These are phyloP conservation scores for Lasioglossum leucozonium DNA, from an alignment of 2,888 invertebrate genomes.

Conservation along the genomic window DNA sequence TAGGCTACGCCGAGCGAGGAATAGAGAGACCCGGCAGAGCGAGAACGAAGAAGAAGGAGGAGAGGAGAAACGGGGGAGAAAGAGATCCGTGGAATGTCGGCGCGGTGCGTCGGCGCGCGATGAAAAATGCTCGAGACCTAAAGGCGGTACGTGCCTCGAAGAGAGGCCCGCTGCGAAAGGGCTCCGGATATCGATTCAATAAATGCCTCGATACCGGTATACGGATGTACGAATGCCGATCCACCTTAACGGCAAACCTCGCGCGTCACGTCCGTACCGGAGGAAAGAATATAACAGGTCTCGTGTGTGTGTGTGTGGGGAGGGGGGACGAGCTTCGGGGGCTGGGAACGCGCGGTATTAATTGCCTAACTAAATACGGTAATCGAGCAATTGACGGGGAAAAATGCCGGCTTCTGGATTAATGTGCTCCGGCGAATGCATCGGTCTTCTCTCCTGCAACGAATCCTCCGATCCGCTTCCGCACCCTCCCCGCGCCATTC, in stretches of 20 bases:
- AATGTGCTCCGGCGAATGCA: slow-evolving; percentile 14
- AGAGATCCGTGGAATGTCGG: slow-evolving; percentile 66
- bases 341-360: slow-evolving; percentile 67
- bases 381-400: slow-evolving; percentile 46
- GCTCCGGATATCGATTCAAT: slow-evolving; percentile 78
- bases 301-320: too few relatives aligned
- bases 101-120: slow-evolving; percentile 71
- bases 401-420: slow-evolving; percentile 49
- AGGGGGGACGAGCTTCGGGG: slow-evolving; percentile 19
- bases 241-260: slow-evolving; percentile 21
- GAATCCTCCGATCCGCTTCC: not conserved
- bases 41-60: not conserved
- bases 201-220: slow-evolving; percentile 68
- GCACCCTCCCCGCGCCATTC: not conserved
- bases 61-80: slow-evolving; percentile 33
- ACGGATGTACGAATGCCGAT: slow-evolving; percentile 48
- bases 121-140: slow-evolving; percentile 76
- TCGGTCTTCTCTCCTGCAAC: not conserved
- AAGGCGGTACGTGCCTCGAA: slow-evolving; percentile 74
- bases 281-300: slow-evolving; percentile 30
- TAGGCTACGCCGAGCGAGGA: not conserved
- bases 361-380: slow-evolving; percentile 73
- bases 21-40: not conserved
- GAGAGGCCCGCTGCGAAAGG: slow-evolving; percentile 75
- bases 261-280: slow-evolving; percentile 31